A percentile compares a stretch with the other conserved stretches of the same genome.
These are phyloP conservation scores for Scaptodrosophila lebanonensis DNA, from an alignment of 1,140 invertebrate genomes.

Conservation along the genomic window DNA sequence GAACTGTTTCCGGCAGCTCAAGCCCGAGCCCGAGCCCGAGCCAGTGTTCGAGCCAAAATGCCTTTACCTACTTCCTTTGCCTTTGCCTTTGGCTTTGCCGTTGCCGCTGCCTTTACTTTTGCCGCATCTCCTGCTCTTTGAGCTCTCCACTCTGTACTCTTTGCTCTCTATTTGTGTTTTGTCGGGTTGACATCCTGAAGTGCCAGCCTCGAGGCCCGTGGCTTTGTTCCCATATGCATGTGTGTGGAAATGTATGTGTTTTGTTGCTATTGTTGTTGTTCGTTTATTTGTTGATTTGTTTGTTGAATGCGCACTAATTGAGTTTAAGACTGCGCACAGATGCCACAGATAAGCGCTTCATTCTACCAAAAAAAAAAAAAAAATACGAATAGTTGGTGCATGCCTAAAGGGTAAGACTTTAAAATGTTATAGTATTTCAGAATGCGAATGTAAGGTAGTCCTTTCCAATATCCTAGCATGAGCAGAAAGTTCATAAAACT, in stretches of 20 bases:
- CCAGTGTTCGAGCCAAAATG: not conserved
- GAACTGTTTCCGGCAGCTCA: conserved; percentile 51
- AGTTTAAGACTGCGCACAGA: conserved; percentile 50
- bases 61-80: conserved; percentile 3
- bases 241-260: not conserved
- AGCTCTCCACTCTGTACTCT: not conserved
- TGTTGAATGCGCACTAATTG: conserved; percentile 64
- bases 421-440: too few species aligned
- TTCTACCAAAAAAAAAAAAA: too few species aligned
- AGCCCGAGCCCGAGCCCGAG: not conserved
- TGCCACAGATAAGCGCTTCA: conserved; percentile 38
- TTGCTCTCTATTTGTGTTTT: conserved; percentile 10
- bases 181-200: conserved; percentile 63
- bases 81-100: conserved; percentile 29
- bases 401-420: too few species aligned
- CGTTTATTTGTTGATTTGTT: conserved; percentile 49
- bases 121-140: conserved; percentile 19
- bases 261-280: conserved; percentile 13
- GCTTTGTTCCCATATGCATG: conserved; percentile 18
- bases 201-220: conserved; percentile 10
- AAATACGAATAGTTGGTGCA: too few species aligned
- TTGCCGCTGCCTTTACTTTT: conserved; percentile 21
- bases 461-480: too few species aligned
- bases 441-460: too few species aligned
- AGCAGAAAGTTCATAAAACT: too few species aligned